Evolutionary conservation across 2,888 invertebrate species (phyloP).

Genomic region (Melanotus villosus): DNA sequence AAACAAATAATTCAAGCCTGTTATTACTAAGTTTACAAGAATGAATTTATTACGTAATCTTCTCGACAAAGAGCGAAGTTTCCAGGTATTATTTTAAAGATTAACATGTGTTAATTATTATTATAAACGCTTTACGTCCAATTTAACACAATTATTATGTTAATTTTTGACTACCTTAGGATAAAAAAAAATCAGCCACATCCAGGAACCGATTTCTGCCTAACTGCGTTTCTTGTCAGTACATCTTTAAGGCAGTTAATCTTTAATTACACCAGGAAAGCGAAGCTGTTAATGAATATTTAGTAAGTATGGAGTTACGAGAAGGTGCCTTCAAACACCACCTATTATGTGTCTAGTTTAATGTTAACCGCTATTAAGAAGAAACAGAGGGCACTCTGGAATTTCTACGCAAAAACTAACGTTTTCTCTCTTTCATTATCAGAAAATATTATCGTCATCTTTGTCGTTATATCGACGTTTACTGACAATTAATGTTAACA

Average conservation of each 20-base stretch:
- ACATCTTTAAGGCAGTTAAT: conserved; percentile 27
- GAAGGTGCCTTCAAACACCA: conserved; percentile 16
- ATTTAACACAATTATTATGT: conserved; percentile 1
- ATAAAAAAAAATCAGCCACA: not conserved
- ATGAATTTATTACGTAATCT: conserved; percentile 1
- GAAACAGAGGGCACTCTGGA: too few species aligned
- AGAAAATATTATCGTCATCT: not conserved
- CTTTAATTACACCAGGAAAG: conserved; percentile 32
- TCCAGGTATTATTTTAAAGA: not conserved
- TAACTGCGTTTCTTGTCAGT: conserved; percentile 1
- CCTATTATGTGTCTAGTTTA: conserved; percentile 15
- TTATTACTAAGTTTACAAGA: not conserved
- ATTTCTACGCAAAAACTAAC: not conserved
- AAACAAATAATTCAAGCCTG: not conserved
- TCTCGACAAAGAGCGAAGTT: not conserved
- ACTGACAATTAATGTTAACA: conserved; percentile 47
- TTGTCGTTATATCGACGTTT: conserved; percentile 25
- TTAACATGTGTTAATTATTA: not conserved
- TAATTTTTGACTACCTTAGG: not conserved
- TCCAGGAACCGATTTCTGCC: conserved; percentile 17
- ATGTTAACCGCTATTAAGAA: conserved; percentile 2
- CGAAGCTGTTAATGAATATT: conserved; percentile 34
- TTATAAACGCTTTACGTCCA: conserved; percentile 4
- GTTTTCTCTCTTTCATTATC: not conserved
- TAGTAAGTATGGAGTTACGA: conserved; percentile 21